Conservation (phyloP, 2,113 vertebrate species). For the Lasiurus borealis region DNA sequence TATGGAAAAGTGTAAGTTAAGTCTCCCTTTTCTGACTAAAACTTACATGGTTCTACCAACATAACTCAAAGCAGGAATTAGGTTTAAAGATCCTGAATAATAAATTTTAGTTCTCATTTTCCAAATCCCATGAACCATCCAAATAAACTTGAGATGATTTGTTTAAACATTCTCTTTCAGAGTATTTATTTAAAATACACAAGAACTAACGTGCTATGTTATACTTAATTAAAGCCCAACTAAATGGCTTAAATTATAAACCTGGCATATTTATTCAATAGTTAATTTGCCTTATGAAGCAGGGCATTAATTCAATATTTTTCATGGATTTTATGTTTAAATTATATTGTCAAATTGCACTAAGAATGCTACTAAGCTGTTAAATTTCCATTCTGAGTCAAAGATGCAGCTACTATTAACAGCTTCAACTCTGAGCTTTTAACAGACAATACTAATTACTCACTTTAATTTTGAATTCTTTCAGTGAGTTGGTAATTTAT, state of each 20-base stretch:
- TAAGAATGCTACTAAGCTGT: conserved; percentile 83
- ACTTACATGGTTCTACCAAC: neutral
- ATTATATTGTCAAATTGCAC: conserved; percentile 84
- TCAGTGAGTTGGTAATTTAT: conserved; percentile 82
- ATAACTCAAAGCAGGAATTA: conserved; percentile 56
- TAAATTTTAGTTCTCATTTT: conserved; percentile 63
- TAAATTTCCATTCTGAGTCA: conserved; percentile 84
- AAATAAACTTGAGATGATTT: conserved; percentile 64
- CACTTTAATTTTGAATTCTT: conserved; percentile 83
- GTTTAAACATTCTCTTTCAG: conserved; percentile 59
- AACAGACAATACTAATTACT: conserved; percentile 78
- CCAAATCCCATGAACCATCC: conserved; percentile 39
- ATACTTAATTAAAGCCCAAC: conserved; percentile 47
- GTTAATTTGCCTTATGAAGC: conserved; percentile 50
- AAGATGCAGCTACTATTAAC: conserved; percentile 83
- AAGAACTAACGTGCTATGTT: conserved; percentile 27
- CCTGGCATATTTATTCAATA: neutral
- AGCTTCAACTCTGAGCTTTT: conserved; percentile 78
- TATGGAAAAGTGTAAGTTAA: conserved; percentile 35
- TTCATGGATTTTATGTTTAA: conserved; percentile 82
- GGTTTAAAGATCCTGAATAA: conserved; percentile 24
- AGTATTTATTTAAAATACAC: conserved; percentile 49
- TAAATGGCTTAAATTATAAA: conserved; percentile 45
- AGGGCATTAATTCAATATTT: neutral
- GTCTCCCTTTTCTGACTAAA: neutral